Conservation (phyloP, 2,113 vertebrate species). For the Danio rerio region GRCz12tu NC_133190.1:24883001-24883500, state of each 20-base stretch:
- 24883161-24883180: constrained; percentile 13
- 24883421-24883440: constrained; percentile 41
- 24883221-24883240: constrained; percentile 40
- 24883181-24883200: constrained; percentile 27
- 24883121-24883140: too few species aligned
- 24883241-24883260: not conserved
- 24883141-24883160: not conserved
- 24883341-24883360: not conserved
- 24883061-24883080: too few species aligned
- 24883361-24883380: not conserved
- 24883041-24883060: too few species aligned
- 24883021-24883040: too few species aligned
- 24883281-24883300: constrained; percentile 22
- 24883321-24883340: constrained; percentile 21
- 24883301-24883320: not conserved
- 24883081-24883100: too few species aligned
- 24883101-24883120: too few species aligned
- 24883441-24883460: constrained; percentile 69
- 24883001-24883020: too few species aligned
- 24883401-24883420: constrained; percentile 32
- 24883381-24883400: not conserved
- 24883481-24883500: constrained; percentile 16
- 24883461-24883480: constrained; percentile 62
- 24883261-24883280: constrained; percentile 1
- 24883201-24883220: constrained; percentile 20